Conservation (phyloP, 2,113 vertebrate genomes). For the Apus apus region DNA sequence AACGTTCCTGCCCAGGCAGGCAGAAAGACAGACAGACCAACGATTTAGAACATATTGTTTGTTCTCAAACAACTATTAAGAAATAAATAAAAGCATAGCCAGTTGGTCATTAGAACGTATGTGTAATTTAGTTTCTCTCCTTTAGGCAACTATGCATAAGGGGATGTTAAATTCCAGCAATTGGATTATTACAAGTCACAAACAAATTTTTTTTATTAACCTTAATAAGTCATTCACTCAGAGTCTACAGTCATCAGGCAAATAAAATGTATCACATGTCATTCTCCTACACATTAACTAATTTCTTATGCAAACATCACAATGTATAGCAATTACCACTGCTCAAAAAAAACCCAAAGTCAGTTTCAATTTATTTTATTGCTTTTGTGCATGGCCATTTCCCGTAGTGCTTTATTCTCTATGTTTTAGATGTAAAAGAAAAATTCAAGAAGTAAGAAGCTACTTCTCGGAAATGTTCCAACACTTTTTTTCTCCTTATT, state of each 20-base stretch:
- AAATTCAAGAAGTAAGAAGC: conserved; percentile 38
- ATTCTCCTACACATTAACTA: conserved; percentile 81
- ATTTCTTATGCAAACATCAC: conserved; percentile 85
- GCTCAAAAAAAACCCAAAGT: conserved; percentile 76
- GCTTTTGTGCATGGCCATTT: conserved; percentile 77
- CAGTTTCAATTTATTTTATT: conserved; percentile 83
- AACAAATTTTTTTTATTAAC: conserved; percentile 83
- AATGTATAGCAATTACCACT: conserved; percentile 82
- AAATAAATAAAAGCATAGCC: conserved; percentile 79
- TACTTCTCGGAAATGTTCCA: not conserved
- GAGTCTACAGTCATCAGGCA: conserved; percentile 80
- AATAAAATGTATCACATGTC: conserved; percentile 80
- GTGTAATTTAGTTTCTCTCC: conserved; percentile 75
- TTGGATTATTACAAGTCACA: conserved; percentile 81
- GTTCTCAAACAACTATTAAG: conserved; percentile 76
- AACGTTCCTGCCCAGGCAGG: conserved; percentile 80
- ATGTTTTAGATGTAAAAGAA: conserved; percentile 55
- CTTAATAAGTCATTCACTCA: conserved; percentile 85
- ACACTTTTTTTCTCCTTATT: not conserved
- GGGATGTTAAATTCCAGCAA: conserved; percentile 81
- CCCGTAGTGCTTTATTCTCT: conserved; percentile 69
- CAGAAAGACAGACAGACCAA: conserved; percentile 82
- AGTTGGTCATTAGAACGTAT: conserved; percentile 78
- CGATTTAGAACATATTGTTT: conserved; percentile 81
- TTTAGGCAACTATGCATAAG: conserved; percentile 79